Conservation (phyloP, 2,888 invertebrate species). For the Amphipyra tragopoginis region DNA sequence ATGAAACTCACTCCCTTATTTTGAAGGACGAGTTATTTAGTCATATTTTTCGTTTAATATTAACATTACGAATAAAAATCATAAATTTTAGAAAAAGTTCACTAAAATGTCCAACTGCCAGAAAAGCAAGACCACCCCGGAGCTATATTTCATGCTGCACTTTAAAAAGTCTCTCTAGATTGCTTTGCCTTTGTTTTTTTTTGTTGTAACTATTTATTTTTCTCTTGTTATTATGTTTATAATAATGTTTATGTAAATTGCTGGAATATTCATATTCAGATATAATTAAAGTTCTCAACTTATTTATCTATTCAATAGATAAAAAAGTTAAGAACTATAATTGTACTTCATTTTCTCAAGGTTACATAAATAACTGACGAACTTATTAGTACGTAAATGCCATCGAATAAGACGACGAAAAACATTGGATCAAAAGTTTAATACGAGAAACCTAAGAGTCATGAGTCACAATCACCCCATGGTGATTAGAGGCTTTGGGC, state of each 20-base stretch:
- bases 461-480: slow-evolving; percentile 45
- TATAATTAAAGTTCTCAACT: no score
- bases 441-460: slow-evolving; percentile 25
- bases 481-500: slow-evolving; percentile 59
- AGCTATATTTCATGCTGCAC: slow-evolving; percentile 65
- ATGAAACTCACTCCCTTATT: background rate
- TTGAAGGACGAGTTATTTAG: background rate
- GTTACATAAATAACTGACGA: no score
- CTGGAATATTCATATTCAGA: no score
- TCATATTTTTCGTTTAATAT: background rate
- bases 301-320: no score
- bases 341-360: no score
- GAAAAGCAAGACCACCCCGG: slow-evolving; percentile 54
- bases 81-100: slow-evolving; percentile 22
- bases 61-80: slow-evolving; percentile 10
- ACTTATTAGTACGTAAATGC: slow-evolving; percentile 13
- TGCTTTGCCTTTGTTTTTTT: slow-evolving; percentile 47
- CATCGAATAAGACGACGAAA: slow-evolving; percentile 12
- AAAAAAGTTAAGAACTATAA: no score
- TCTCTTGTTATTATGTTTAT: background rate
- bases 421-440: slow-evolving; percentile 13
- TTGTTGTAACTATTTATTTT: slow-evolving; percentile 13
- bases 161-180: slow-evolving; percentile 59
- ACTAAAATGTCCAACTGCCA: slow-evolving; percentile 40
- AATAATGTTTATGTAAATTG: background rate